Percentiles rank a stretch among this genome's conserved stretches.
These are phyloP conservation scores for Harpagus bidentatus DNA, from an alignment of 2,113 vertebrate genomes.

Conservation along the genomic window DNA sequence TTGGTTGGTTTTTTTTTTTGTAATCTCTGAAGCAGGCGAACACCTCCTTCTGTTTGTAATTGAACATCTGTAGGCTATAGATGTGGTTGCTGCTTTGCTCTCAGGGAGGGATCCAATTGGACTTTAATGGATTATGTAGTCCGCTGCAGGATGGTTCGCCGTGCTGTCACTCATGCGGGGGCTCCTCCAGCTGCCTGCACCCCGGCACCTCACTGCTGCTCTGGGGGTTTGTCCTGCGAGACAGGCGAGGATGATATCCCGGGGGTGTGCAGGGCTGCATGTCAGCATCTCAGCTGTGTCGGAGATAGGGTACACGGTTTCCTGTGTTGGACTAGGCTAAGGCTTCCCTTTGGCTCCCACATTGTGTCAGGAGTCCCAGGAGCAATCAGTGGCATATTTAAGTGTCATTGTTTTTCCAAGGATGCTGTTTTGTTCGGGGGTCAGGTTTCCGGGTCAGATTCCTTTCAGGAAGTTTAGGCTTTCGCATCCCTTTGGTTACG, in stretches of 20 bases:
- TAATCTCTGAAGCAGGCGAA: background rate
- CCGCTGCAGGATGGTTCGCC: background rate
- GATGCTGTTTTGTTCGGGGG: background rate
- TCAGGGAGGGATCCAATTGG: background rate
- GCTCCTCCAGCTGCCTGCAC: background rate
- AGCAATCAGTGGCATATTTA: background rate
- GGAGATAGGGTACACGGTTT: fast-evolving
- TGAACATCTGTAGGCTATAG: background rate
- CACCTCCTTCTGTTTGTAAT: background rate
- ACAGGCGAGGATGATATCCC: background rate
- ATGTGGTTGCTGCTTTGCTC: background rate
- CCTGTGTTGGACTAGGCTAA: background rate
- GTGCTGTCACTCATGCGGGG: fast-evolving
- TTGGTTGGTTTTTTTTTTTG: background rate
- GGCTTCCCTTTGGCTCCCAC: background rate
- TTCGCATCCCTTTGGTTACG: background rate
- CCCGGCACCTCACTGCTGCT: background rate
- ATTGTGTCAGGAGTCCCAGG: background rate
- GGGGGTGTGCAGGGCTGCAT: background rate
- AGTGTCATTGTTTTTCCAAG: background rate
- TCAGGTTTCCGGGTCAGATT: background rate
- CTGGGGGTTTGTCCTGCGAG: fast-evolving
- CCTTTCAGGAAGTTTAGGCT: background rate
- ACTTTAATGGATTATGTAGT: background rate
- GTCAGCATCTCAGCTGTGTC: background rate